These are phyloP conservation scores for Papilio helenus DNA, from an alignment of 1,140 invertebrate species.

Conservation along the genomic window DNA sequence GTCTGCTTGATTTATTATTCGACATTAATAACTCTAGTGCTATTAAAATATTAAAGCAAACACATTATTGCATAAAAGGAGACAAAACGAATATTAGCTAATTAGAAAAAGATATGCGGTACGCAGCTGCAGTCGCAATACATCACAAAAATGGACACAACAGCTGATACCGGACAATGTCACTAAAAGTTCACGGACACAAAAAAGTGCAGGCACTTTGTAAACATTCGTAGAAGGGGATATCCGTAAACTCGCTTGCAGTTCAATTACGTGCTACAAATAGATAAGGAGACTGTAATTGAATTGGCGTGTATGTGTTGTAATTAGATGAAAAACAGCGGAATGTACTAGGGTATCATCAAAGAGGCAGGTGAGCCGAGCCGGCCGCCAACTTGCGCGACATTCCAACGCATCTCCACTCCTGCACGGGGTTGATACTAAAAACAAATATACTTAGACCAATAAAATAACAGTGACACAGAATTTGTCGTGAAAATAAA, in stretches of 20 bases:
- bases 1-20: neutral
- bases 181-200: conserved; percentile 16
- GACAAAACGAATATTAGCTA: neutral
- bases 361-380: conserved; percentile 28
- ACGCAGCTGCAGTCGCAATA: neutral
- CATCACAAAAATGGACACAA: neutral
- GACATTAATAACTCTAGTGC: neutral
- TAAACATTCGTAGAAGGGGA: neutral
- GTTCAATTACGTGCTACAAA: conserved; percentile 24
- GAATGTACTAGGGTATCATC: conserved; percentile 26
- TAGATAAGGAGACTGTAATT: conserved; percentile 18
- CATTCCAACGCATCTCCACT: conserved; percentile 28
- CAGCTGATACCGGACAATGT: conserved; percentile 14
- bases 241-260: conserved; percentile 3
- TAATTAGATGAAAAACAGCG: conserved; percentile 31
- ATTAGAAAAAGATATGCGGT: neutral
- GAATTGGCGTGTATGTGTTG: conserved; percentile 26
- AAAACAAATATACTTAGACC: neutral
- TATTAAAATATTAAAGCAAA: neutral
- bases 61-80: neutral
- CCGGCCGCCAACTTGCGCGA: neutral
- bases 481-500: neutral
- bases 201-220: neutral
- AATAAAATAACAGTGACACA: neutral
- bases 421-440: neutral